Base-by-base conservation (phyloP, 2,797 vertebrate species). In the Hyperoplus lanceolatus region DNA sequence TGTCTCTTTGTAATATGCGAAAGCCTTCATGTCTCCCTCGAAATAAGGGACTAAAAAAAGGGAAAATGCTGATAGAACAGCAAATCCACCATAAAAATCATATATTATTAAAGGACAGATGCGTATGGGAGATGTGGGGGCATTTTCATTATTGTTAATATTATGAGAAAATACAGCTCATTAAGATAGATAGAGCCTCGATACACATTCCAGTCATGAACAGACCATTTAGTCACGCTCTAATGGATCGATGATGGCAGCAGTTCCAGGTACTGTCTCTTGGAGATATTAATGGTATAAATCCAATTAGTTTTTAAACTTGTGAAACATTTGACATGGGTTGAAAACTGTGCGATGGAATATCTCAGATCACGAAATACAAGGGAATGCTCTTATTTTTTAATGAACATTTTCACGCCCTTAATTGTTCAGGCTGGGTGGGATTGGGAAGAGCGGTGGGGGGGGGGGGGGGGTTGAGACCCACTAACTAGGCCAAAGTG, bases 141-240 rank as follows among this genome's bases (percentile, higher is more conserved):
- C 42, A 63, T 76, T 66, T 75, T 70, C 36, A 69, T 59, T 77
- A 61, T 56, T 43, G 59, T 74, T 64, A 67, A 69, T 49, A 68
- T 48, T 29, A 54, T 46, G 50, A 38, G 36, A 18, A 73, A 67
- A 72, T 41, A 36, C 5, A 63, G 49, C 64, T 88, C 38, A 50
- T 75, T 79, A 55, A 63, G 39, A 71, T 5, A 62, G 3, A 53
- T 5, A 3, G 5, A 53, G 54, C 60, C 63, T 65, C 46, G 41
- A 48, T 41, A 53, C 36, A 77, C 36, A 79, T 43, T 75, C 48
- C 15, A 67, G 14, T 68, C 69, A 43, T 75, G 75, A 73, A 57
- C 46, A 70, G 41, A 51, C 29, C 46, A 74, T 78, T 82, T 73
- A 54, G 57, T 79, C 55, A 43, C 29, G n/a, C 56, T 60, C 36